phyloP scores from a whole-genome alignment of 2,113 vertebrate genomes.

The Pheucticus melanocephalus region DNA sequence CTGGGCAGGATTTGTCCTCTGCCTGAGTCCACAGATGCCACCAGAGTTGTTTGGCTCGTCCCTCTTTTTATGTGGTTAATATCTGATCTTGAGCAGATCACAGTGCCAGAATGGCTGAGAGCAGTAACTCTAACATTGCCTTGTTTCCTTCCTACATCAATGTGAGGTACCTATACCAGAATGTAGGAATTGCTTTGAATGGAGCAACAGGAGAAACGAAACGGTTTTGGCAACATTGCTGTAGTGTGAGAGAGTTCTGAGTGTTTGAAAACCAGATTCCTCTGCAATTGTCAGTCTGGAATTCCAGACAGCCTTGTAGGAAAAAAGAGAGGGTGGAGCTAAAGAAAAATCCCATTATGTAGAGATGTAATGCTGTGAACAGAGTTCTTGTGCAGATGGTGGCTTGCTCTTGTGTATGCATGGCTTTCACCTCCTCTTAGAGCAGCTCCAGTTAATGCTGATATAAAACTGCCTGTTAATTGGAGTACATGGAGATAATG shows the following conservation, averaged over 20 bases:
- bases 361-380: background rate
- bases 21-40: no score
- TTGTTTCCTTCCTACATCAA: background rate
- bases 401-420: background rate
- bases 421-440: slow-evolving; percentile 7
- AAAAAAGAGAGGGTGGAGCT: background rate
- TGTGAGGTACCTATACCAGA: background rate
- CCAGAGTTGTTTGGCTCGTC: background rate
- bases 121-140: background rate
- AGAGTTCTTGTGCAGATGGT: background rate
- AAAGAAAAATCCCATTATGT: background rate
- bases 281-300: background rate
- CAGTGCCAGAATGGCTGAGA: fast-evolving
- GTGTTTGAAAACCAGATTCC: background rate
- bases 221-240: fast-evolving
- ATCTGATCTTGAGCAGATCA: background rate
- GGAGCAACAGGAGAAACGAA: background rate
- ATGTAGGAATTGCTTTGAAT: background rate
- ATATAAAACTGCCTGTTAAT: slow-evolving; percentile 49
- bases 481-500: slow-evolving; percentile 40
- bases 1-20: background rate
- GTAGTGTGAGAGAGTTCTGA: background rate
- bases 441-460: background rate
- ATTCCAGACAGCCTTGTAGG: background rate
- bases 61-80: background rate